Base-by-base conservation (phyloP, 2,113 vertebrate species). In the Melanerpes formicivorus region DNA sequence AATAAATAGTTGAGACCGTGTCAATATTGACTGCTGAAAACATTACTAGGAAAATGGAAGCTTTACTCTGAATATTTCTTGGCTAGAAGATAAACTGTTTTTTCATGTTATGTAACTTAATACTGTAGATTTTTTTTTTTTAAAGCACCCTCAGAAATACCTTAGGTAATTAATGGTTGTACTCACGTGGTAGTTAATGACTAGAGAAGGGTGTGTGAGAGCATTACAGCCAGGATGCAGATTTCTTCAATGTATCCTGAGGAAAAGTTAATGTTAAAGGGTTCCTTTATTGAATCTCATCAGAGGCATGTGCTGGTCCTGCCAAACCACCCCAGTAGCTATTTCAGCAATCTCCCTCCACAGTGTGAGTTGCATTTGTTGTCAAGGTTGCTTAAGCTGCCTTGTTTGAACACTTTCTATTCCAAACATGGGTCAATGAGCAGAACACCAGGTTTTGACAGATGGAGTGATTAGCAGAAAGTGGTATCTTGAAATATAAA, bases 271-370 rank as follows among this genome's bases (percentile, higher is more conserved):
- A 10, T 2, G 3, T 1, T 76, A 56, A 85, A 78, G 29, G 89
- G 19, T n/a, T 88, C 34, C 65, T 74, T 88, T 48, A 22, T 50
- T 58, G 82, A 78, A 19, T 86, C 54, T 60, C 46, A 9, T 26
- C 58, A 91, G 91, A 67, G n/a, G 22, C 90, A 75, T 1, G 42
- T 95, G 91, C 87, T 93, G 79, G 75, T 96, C 89, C 87, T 75
- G 87, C 91, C 69, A 78, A 10, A 55, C 37, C 65, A 54, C 54
- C 18, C 90, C 77, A 54, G 72, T 15, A 65, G 84, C 64, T 80
- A 0, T 91, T 73, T 17, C 2, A 16, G 62, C 80, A 69, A 3
- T 44, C 40, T 76, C 34, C 30, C 34, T 83, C 48, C 76, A 50
- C 91, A 50, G 82, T 8, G 1, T 46, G 80, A 90, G 80, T 14